These are phyloP conservation scores for Hirudinaria manillensis DNA, from an alignment of 2,888 invertebrate genomes.

Conservation along the genomic window DNA sequence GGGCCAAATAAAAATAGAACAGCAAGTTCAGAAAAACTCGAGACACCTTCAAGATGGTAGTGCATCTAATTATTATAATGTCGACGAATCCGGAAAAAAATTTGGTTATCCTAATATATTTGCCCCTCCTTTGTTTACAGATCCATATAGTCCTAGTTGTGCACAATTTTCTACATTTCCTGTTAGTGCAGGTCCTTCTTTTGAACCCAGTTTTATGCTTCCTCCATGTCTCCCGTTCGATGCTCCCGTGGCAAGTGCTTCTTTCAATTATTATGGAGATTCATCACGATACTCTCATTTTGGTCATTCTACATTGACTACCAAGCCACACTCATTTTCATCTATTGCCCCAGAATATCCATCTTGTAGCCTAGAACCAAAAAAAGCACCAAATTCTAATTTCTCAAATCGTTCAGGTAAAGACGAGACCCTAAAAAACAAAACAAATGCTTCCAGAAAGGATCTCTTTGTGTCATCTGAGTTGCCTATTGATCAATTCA, in stretches of 20 bases:
- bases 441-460: background rate
- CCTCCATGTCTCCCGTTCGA: constrained; percentile 29
- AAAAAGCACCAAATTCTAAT: constrained; percentile 5
- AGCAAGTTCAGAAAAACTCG: background rate
- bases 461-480: constrained; percentile 16
- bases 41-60: background rate
- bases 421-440: constrained; percentile 18
- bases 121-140: constrained; percentile 27
- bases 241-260: background rate
- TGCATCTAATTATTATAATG: constrained; percentile 9
- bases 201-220: constrained; percentile 28
- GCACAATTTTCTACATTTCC: constrained; percentile 30
- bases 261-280: constrained; percentile 28
- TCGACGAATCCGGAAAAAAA: constrained; percentile 25
- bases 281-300: constrained; percentile 28
- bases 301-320: constrained; percentile 20
- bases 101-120: constrained; percentile 27
- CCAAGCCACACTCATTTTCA: constrained; percentile 18
- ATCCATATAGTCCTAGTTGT: constrained; percentile 28
- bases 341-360: constrained; percentile 26
- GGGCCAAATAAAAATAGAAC: background rate
- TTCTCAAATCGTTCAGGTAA: constrained; percentile 2
- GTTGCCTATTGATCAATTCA: constrained; percentile 23
- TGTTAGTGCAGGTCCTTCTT: constrained; percentile 18
- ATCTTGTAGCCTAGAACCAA: constrained; percentile 26